Conservation (phyloP, 2,888 invertebrate species). For the Flabesymbios commensalis region DNA sequence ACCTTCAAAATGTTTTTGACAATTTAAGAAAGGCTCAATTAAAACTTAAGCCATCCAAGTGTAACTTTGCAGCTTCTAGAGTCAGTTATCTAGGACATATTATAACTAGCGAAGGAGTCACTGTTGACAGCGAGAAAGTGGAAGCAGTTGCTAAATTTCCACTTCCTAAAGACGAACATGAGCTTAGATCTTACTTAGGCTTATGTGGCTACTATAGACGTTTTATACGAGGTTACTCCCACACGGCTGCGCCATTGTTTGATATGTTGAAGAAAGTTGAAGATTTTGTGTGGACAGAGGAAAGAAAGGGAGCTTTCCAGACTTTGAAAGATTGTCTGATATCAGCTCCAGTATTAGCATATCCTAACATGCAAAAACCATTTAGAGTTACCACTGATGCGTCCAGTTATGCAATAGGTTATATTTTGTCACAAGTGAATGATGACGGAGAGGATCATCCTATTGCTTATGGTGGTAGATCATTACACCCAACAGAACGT, state of each 20-base stretch:
- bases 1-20: too few relatives aligned
- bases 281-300: not conserved
- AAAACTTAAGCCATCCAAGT: not conserved
- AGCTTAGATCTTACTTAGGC: not conserved
- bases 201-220: not conserved
- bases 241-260: not conserved
- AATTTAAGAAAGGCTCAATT: too few relatives aligned
- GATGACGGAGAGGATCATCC: slow-evolving; percentile 22
- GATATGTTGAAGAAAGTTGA: not conserved
- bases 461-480: slow-evolving; percentile 32
- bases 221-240: not conserved
- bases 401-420: slow-evolving; percentile 30
- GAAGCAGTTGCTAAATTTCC: not conserved
- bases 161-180: not conserved
- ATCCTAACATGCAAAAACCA: not conserved
- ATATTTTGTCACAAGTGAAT: slow-evolving; percentile 32
- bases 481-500: slow-evolving; percentile 22
- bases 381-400: slow-evolving; percentile 21
- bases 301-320: not conserved
- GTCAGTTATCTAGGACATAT: not conserved
- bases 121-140: not conserved
- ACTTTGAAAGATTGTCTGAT: not conserved
- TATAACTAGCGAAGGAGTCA: not conserved
- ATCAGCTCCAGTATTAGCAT: not conserved
- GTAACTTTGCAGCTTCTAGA: not conserved